A percentile compares a stretch with the other conserved stretches of the same genome.
Evolutionary conservation across 2,113 vertebrate genomes (phyloP).

Genomic region (Pseudois nayaur): DNA sequence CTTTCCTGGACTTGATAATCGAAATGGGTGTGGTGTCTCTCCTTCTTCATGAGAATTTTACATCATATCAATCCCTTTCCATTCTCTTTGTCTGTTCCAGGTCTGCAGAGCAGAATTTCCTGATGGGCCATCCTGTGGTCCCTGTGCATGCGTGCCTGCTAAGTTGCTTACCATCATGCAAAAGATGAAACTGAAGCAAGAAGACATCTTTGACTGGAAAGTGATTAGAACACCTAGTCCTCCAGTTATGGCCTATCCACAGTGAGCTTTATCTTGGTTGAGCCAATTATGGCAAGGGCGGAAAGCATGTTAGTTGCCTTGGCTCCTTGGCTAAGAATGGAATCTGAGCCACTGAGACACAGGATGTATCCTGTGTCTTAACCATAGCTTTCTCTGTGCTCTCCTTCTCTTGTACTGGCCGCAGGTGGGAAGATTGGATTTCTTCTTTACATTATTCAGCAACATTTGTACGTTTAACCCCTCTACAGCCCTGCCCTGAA

Average conservation of each 20-base stretch:
- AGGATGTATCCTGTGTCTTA: not conserved
- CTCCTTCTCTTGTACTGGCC: not conserved
- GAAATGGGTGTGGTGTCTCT: rapidly evolving
- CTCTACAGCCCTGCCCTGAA: not conserved
- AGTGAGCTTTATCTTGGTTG: not conserved
- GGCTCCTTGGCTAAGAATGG: not conserved
- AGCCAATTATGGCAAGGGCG: not conserved
- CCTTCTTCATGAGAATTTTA: not conserved
- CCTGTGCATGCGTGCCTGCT: not conserved
- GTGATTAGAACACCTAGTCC: not conserved
- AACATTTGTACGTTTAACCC: not conserved
- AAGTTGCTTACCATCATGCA: not conserved
- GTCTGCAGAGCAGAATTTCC: not conserved
- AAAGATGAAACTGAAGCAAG: not conserved
- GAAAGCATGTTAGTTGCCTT: not conserved
- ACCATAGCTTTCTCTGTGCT: not conserved
- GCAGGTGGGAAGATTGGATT: not conserved
- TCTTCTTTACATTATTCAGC: not conserved
- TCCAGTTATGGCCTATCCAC: not conserved
- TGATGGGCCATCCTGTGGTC: not conserved
- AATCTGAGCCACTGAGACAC: not conserved
- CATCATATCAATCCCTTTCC: too few relatives aligned
- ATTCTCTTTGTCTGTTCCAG: not conserved
- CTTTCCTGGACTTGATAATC: not conserved
- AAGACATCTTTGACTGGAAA: not conserved